Evolutionary conservation across 2,113 vertebrate species (phyloP), one percentile per base, ranked within the genome.

Genomic region (Phaethornis superciliosus): DNA sequence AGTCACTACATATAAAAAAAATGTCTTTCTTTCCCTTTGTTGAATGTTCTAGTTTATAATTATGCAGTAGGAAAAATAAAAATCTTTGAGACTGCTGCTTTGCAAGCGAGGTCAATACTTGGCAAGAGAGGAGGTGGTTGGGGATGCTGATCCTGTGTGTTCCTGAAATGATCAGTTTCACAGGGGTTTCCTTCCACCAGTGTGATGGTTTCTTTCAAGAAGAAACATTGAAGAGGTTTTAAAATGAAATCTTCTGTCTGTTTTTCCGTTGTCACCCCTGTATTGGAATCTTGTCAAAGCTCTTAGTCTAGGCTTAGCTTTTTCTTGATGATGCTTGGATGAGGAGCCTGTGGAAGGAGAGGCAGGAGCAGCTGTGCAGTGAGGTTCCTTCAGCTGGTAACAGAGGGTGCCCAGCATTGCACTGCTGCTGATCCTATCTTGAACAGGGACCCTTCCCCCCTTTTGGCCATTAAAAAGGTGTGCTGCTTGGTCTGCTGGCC

Each of bases 401-500:
- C 11, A 2, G 54, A 7, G 27, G 0, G 2, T 23, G 42, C 32
- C 32, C 37, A 32, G 60, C 33, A 5, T 30, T 14, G 24, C 2
- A 0, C 17, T 49, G 44, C 67, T 52, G 33, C 8, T 7, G 55
- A 51, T 69, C 56, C 17, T 28, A 0, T 82, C 86, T 62, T 18
- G 7, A 74, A 21, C 30, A 33, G 46, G 51, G 72, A 71, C 62
- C 37, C 54, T 40, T 40, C 72, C 65, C 63, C n/a, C 30, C 17
- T 81, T 68, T 27, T 78, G 58, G 68, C 92, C 49, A 6, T 91
- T 62, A 37, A 74, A 88, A 49, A 94, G 44, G 86, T 85, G 64
- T 91, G 81, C 79, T 86, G 76, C 58, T 92, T 5, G 1, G 37
- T 90, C 79, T 75, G 11, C 17, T 63, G 84, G 95, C 88, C 95